Evolutionary conservation across 1,140 invertebrate genomes (phyloP), one percentile per base, ranked within the genome.

Genomic region (Trichoplusia ni): DNA sequence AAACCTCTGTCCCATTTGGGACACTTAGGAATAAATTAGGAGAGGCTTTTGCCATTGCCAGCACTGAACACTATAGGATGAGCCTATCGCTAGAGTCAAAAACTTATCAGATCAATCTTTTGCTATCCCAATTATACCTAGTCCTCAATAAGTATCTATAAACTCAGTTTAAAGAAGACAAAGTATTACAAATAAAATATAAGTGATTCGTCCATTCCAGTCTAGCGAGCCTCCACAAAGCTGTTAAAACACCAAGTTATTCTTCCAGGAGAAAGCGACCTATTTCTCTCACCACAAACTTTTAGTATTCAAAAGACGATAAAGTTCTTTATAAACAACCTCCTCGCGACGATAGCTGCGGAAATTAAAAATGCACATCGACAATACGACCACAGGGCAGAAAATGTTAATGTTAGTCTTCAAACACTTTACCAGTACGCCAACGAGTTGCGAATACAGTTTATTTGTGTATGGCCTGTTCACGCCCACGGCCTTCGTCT

Each of bases 361-460:
- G 46, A 49, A 49, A 49, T 49, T 49, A 49, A 49, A 49, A 29
- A 49, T 49, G 46, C 46, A 49, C 46, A 31, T 31, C 27, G 14
- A 27, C 14, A 49, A 49, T 49, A 47, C 44, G 40, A 7, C 25
- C 46, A 49, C 46, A 49, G 46, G 6, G 46, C 11, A 49, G 13
- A 49, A 49, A 49, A 49, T 49, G 25, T 49, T 6, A 51, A 51
- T 21, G 31, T 51, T 29, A 33, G 19, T 33, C 47, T 35, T 35
- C 16, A n/a, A 51, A 33, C 47, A 51, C 4, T 35, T 35, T 51
- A 6, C 3, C 47, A 35, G 47, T 51, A 3, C 47, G 9, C 18
- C 47, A 51, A 51, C 18, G 16, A 31, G 11, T 35, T 51, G 7
- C 13, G 9, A 33, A 33, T 31, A 51, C 47, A 33, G 29, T 33